Evolutionary conservation across 1,140 invertebrate genomes (phyloP), one percentile per base, ranked within the genome.

Genomic region (Campoletis sonorensis): DNA sequence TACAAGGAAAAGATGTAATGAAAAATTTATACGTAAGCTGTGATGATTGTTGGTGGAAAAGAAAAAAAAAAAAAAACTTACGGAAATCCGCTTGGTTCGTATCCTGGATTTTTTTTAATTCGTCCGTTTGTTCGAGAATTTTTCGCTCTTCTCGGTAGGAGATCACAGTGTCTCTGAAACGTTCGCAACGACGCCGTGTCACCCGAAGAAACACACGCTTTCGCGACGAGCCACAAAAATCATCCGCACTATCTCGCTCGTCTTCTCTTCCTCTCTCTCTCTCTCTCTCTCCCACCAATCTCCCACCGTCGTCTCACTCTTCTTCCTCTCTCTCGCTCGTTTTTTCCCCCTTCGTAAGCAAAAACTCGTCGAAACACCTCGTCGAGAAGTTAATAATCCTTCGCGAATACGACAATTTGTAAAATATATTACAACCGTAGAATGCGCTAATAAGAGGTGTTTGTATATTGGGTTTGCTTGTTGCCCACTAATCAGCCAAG

Each of bases 391-490:
- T 58, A 21, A 45, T 5, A 45, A 45, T 45, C 40, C 40, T 11
- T 45, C 11, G 11, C 40, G 40, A 45, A 45, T 45, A 45, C 40
- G 11, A 45, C 40, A 45, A 45, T 58, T 58, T 58, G 21, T 58
- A 10, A 18, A 58, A 58, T n/a, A 58, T 58, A 58, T 58, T 4
- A 58, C 21, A 58, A 58, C 18, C 21, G 54, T 58, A n/a, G 13
- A 45, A 58, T 58, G 21, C 21, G 18, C 54, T 58, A 58, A 58
- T 58, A n/a, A 58, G 18, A 8, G 21, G 16, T 58, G 54, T 58
- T 58, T 58, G 21, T 58, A n/a, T 58, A 58, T 58, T 58, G 18
- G 4, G 54, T 58, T 18, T 58, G 96, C 21, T 96, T 92, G 5
- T 96, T 96, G 88, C 26, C 49, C 72, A 45, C 72, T 23, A 49